A percentile compares a stretch with the other conserved stretches of the same genome.
Evolutionary conservation across 2,113 vertebrate genomes (phyloP).

Genomic region (Larimichthys polyactis): DNA sequence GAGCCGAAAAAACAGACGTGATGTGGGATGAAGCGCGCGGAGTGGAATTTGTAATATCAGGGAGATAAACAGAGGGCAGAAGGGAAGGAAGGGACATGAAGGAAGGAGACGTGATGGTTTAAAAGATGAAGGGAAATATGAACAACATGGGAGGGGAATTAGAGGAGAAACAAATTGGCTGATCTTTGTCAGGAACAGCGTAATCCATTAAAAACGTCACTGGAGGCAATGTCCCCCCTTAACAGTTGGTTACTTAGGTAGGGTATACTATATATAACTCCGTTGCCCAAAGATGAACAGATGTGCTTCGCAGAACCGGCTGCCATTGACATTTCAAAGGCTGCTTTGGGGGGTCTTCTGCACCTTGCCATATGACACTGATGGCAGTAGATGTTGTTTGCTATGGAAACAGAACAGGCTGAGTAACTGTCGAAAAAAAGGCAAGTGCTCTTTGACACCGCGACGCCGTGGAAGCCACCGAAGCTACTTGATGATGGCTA

Average conservation of each 20-base stretch:
- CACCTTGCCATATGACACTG: conserved; percentile 78
- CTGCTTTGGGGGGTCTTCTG: conserved; percentile 72
- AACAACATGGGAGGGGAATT: conserved; percentile 66
- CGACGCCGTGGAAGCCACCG: conserved; percentile 10
- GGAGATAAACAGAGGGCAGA: conserved; percentile 27
- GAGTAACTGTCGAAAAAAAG: conserved; percentile 47
- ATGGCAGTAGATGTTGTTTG: conserved; percentile 62
- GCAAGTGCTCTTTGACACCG: conserved; percentile 45
- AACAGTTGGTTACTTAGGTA: conserved; percentile 83
- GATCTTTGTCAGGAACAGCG: conserved; percentile 74
- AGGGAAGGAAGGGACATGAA: conserved; percentile 16
- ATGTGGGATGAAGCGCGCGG: conserved; percentile 27
- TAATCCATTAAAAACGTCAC: conserved; percentile 83
- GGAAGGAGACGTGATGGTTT: conserved; percentile 23
- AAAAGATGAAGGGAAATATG: conserved; percentile 66
- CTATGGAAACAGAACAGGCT: conserved; percentile 59
- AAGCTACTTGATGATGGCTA: conserved; percentile 51
- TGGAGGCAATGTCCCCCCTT: conserved; percentile 77
- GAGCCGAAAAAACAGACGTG: background rate
- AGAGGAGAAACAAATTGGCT: conserved; percentile 67
- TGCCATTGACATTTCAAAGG: conserved; percentile 80
- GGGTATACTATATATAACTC: conserved; percentile 81
- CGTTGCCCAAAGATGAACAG: conserved; percentile 79
- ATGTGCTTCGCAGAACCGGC: conserved; percentile 75
- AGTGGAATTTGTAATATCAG: conserved; percentile 13